phyloP scores from a whole-genome alignment of 2,113 vertebrate species.

The Chascanopsetta lugubris region DNA sequence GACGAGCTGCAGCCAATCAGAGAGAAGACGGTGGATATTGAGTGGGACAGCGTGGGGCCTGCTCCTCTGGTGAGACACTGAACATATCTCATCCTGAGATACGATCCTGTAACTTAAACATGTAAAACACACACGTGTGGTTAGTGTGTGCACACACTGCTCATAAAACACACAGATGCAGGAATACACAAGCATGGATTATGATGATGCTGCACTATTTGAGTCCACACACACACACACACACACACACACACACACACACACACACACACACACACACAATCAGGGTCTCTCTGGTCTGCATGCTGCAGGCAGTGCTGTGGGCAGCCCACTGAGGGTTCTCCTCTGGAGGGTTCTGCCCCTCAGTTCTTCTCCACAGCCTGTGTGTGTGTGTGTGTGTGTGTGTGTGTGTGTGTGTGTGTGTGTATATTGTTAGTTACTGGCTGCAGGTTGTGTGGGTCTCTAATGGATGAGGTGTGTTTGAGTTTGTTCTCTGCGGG shows the following conservation, averaged over 20 bases:
- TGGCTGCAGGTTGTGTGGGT: constrained; percentile 52
- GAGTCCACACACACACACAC: constrained; percentile 10
- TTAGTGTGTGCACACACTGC: constrained; percentile 14
- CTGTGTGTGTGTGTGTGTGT: constrained; percentile 33
- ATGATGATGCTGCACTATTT: constrained; percentile 46
- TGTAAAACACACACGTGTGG: constrained; percentile 34
- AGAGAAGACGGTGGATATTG: constrained; percentile 85
- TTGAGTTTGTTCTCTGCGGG: constrained; percentile 52
- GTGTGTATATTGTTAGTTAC: constrained; percentile 26
- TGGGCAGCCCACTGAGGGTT: constrained; percentile 61
- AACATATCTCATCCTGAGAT: constrained; percentile 39
- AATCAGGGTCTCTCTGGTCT: constrained; percentile 37
- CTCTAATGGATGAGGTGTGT: constrained; percentile 38
- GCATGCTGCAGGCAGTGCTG: constrained; percentile 71
- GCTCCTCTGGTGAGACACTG: constrained; percentile 87
- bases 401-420: constrained; percentile 20
- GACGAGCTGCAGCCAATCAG: constrained; percentile 87
- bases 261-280: constrained; percentile 16
- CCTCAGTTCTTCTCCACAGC: constrained; percentile 52
- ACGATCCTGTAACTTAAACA: constrained; percentile 37
- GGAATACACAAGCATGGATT: constrained; percentile 46
- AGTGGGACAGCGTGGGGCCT: constrained; percentile 88
- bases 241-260: constrained; percentile 5
- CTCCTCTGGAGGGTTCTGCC: constrained; percentile 52
- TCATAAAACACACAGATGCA: constrained; percentile 66